A percentile compares a stretch with the other conserved stretches of the same genome.
phyloP scores from a whole-genome alignment of 2,797 vertebrate species.

The Gambusia yucatana region DNA sequence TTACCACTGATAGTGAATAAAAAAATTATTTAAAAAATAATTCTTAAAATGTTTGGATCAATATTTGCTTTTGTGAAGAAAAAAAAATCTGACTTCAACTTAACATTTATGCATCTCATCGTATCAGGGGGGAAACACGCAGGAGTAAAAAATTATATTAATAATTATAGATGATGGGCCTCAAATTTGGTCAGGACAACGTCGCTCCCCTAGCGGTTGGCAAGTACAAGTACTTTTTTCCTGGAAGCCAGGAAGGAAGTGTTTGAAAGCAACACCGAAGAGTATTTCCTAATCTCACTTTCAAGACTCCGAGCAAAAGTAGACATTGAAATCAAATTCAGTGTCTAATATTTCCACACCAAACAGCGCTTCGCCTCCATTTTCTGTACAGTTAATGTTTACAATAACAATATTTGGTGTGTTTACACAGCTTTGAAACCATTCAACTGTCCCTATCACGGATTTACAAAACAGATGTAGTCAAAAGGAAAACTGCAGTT shows the following conservation, averaged over 20 bases:
- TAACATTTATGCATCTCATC: background rate
- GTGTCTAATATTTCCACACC: background rate
- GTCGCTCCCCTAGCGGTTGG: constrained; percentile 37
- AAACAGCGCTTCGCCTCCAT: background rate
- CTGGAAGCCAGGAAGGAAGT: background rate
- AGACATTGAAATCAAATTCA: background rate
- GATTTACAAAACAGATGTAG: background rate
- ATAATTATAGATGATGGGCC: background rate
- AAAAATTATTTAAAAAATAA: no score
- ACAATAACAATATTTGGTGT: background rate
- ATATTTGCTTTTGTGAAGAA: background rate
- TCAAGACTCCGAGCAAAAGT: background rate
- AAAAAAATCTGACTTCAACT: background rate
- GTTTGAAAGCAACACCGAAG: background rate
- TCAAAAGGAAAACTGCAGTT: background rate
- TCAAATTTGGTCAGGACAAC: background rate
- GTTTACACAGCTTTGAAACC: background rate
- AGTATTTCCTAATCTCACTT: background rate
- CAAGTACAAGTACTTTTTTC: background rate
- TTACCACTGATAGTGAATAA: background rate
- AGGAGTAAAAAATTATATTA: background rate
- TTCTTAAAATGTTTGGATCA: background rate
- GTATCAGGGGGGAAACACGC: background rate
- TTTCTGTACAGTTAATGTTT: background rate
- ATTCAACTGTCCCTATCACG: background rate